Conservation (phyloP, 2,797 vertebrate species). For the Gobionotothen gibberifrons region DNA sequence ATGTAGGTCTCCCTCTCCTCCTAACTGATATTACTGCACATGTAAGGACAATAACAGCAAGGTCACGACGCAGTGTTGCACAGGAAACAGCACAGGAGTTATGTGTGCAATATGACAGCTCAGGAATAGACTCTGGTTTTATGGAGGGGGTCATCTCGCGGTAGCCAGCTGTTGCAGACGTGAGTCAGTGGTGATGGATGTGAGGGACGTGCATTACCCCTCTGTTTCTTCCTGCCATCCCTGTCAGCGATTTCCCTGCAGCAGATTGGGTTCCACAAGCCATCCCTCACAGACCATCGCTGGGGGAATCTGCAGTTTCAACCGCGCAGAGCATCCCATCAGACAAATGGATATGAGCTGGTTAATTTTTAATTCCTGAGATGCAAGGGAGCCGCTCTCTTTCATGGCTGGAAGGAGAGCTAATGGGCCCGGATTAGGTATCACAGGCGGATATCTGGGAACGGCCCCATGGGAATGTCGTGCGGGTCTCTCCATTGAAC, state of each 20-base stretch:
- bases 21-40: conserved; percentile 24
- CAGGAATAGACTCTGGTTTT: conserved; percentile 54
- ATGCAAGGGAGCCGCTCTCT: conserved; percentile 78
- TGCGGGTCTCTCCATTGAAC: conserved; percentile 80
- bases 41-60: conserved; percentile 60
- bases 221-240: conserved; percentile 73
- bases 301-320: conserved; percentile 85
- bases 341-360: conserved; percentile 88
- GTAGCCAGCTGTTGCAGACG: conserved; percentile 61
- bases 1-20: not conserved
- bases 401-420: conserved; percentile 80
- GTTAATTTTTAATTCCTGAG: conserved; percentile 88
- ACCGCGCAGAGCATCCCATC: conserved; percentile 75
- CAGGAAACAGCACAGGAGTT: conserved; percentile 27
- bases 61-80: conserved; percentile 52
- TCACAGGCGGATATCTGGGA: conserved; percentile 85
- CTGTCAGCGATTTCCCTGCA: conserved; percentile 78
- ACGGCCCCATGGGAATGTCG: conserved; percentile 74
- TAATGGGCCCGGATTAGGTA: conserved; percentile 87
- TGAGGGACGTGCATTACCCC: conserved; percentile 71
- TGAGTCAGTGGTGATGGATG: conserved; percentile 64
- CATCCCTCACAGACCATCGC: conserved; percentile 74
- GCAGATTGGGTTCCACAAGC: conserved; percentile 80
- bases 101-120: conserved; percentile 50
- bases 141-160: conserved; percentile 59